Conservation (phyloP, 1,140 invertebrate species). For the Drosophila bocqueti region DNA sequence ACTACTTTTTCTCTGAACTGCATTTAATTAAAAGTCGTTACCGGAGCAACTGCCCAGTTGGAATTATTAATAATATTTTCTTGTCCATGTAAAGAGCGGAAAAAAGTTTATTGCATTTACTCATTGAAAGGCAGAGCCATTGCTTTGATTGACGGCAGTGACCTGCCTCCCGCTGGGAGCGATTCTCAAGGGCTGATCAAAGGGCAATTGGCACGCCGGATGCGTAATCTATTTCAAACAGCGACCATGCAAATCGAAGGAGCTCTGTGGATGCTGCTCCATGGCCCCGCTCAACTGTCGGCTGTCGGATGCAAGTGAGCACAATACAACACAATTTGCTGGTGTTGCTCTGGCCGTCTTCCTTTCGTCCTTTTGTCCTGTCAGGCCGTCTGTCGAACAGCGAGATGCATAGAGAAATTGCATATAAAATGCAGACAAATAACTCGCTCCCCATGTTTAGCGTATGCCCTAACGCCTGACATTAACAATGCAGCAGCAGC, state of each 20-base stretch:
- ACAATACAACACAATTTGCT: conserved; percentile 83
- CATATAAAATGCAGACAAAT: conserved; percentile 80
- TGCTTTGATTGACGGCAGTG: conserved; percentile 64
- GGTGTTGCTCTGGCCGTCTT: conserved; percentile 33
- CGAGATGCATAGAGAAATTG: conserved; percentile 65
- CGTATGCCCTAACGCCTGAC: conserved; percentile 64
- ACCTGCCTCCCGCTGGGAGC: conserved; percentile 43
- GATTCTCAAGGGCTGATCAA: conserved; percentile 45
- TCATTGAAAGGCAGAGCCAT: conserved; percentile 53
- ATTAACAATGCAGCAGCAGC: conserved; percentile 65
- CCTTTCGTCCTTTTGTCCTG: conserved; percentile 41
- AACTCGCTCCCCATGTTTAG: conserved; percentile 66
- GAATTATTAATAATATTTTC: conserved; percentile 52
- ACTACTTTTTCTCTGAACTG: not conserved
- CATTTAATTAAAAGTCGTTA: conserved; percentile 42
- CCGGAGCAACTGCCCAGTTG: conserved; percentile 27
- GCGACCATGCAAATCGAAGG: conserved; percentile 71
- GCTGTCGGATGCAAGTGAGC: conserved; percentile 56
- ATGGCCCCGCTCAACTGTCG: conserved; percentile 39
- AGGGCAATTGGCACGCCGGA: conserved; percentile 74
- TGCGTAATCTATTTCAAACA: conserved; percentile 77
- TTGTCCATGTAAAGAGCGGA: conserved; percentile 18
- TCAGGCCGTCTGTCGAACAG: conserved; percentile 61
- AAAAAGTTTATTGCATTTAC: conserved; percentile 57
- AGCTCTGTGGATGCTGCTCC: conserved; percentile 22